Percentiles rank a stretch among this genome's conserved stretches.
phyloP scores from a whole-genome alignment of 2,888 invertebrate genomes.

The Patella pellucida region DNA sequence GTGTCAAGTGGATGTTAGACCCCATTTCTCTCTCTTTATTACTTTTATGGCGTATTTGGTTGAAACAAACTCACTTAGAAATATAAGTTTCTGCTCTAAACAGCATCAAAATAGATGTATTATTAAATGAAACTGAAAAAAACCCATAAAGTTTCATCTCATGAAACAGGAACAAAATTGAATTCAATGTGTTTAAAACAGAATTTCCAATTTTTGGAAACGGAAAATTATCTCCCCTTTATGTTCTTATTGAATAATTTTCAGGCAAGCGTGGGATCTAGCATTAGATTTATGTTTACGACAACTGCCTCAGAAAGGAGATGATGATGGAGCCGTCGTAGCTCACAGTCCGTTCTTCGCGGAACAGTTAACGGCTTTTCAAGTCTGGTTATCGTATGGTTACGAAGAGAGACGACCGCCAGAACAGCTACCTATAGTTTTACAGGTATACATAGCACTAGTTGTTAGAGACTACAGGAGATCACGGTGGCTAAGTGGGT shows the following conservation, averaged over 20 bases:
- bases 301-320: conserved; percentile 80
- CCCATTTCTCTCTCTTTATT: no score
- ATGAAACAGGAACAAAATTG: no score
- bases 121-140: no score
- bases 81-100: no score
- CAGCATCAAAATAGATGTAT: no score
- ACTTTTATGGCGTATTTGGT: no score
- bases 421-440: conserved; percentile 95
- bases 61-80: no score
- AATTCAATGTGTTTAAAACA: no score
- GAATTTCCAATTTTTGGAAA: background rate
- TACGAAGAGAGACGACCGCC: conserved; percentile 87
- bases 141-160: no score
- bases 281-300: conserved; percentile 93
- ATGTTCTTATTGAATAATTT: conserved; percentile 28
- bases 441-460: conserved; percentile 79
- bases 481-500: no score
- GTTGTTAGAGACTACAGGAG: background rate
- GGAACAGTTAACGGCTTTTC: conserved; percentile 97
- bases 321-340: conserved; percentile 58
- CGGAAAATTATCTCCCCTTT: background rate
- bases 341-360: conserved; percentile 92
- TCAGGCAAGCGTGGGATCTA: conserved; percentile 95
- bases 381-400: conserved; percentile 91
- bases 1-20: no score